Base-by-base conservation (phyloP, 2,797 vertebrate genomes). In the Acropternis orthonyx region DNA sequence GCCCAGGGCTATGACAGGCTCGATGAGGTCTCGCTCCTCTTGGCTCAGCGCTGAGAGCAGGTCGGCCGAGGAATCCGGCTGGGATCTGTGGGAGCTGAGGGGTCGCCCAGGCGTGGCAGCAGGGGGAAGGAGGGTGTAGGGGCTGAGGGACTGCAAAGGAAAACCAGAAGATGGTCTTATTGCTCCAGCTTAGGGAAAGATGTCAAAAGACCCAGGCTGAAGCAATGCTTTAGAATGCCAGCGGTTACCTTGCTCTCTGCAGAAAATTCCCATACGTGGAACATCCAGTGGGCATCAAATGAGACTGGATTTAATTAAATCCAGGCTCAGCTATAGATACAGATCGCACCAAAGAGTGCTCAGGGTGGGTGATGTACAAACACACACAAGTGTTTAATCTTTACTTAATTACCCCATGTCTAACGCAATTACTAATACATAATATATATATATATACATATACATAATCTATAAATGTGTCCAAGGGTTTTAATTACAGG, bases 1-100 rank as follows among this genome's bases (percentile, higher is more conserved):
- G 41, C 99, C 99, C 78, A 97, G 88, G 71, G 98, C 98, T 3
- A 98, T 98, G 59, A 99, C 97, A 0, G 98, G 97, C 73, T 96
- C 97, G 10, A 99, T 98, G 92, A 99, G 98, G 80, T 98, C 98
- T 81, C 98, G 97, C 94, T 99, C 99, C 92, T 99, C 99, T 26
- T 98, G 98, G 97, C 98, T 99, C 94, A 99, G 98, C 5, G 98
- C 99, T 0, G 98, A 98, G 37, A 99, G 98, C 36, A 99, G 98
- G 88, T 99, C 99, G 32, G 97, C 94, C 0, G 98, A 97, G 0
- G 98, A 98, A 97, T 99, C 99, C 0, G 85, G 93, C 49, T 94
- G 89, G 15, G 83, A 89, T 32, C 93, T 92, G 88, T 82, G 92
- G 80, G 98, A 96, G 79, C 92, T 46, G 9, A 96, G 94, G 27